Conservation (phyloP, 2,797 vertebrate species). For the Pangasius macronema region DNA sequence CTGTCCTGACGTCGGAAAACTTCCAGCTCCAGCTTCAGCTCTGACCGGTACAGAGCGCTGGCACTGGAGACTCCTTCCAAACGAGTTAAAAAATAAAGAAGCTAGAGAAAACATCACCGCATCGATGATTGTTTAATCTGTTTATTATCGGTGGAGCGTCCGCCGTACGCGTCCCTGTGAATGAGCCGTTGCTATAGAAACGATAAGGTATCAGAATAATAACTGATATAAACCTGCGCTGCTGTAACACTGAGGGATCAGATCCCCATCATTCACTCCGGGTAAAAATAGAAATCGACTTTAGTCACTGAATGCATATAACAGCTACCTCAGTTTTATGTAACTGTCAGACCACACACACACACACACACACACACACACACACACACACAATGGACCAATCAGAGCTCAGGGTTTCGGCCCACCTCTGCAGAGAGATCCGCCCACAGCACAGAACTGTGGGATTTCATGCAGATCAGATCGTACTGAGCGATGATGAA, state of each 20-base stretch:
- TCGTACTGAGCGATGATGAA: not conserved
- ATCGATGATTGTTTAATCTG: too few species aligned
- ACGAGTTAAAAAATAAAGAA: not conserved
- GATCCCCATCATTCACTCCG: not conserved
- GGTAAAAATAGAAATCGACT: not conserved
- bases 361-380: not conserved
- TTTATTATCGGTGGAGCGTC: too few species aligned
- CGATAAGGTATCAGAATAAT: not conserved
- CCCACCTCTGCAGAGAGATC: constrained; percentile 33
- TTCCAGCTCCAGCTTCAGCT: too few species aligned
- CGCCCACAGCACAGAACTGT: constrained; percentile 2
- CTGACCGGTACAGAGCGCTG: not conserved
- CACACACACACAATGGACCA: constrained; percentile 14
- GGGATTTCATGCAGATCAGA: not conserved
- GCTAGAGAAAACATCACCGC: too few species aligned
- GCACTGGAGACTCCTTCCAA: not conserved
- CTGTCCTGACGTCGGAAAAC: too few species aligned
- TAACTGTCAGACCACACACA: not conserved
- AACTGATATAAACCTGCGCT: not conserved
- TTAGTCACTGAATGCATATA: not conserved
- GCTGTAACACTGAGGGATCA: not conserved
- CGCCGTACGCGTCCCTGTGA: not conserved
- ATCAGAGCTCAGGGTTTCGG: constrained; percentile 1
- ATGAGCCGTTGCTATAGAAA: not conserved
- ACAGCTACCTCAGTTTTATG: not conserved